Evolutionary conservation across 2,797 vertebrate genomes (phyloP), one percentile per base, ranked within the genome.

Genomic region (Vultur gryphus): DNA sequence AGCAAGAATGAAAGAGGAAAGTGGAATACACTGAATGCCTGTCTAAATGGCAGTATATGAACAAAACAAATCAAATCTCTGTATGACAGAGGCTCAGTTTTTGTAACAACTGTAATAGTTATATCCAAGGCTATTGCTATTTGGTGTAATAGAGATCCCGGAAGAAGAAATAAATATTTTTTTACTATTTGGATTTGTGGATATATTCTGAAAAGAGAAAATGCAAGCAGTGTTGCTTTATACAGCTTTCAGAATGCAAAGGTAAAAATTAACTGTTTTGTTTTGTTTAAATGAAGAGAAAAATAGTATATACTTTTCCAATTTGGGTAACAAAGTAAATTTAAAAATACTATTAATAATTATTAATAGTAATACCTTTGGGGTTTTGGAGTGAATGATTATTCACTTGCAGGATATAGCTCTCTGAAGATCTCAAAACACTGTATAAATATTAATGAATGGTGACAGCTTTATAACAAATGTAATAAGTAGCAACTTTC

Each of bases 61-160:
- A 41, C 48, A 79, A 95, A 93, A 91, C n/a, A 96, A 96, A 94
- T 55, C 48, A 95, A 85, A 82, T 26, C 24, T 90, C 54, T n/a
- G 17, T 84, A 93, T 41, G 57, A 94, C 7, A 58, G 51, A 85
- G 5, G 29, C 10, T 67, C 20, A 55, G 28, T 46, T 91, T 94
- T 95, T 93, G 33, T 61, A 91, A 76, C 29, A 70, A 64, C 48
- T 91, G 13, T 57, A 87, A 95, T 48, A 77, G 67, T 77, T 95
- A 94, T 89, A 94, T 66, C 49, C 39, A 90, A 87, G 69, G 16
- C 13, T 76, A 21, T 44, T 91, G 7, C 75, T 84, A 90, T 33
- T 78, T 54, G 57, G 41, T 62, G 16, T 33, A 94, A 90, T 35
- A 91, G 90, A 95, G 16, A 96, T 44, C 41, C 10, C 26, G 88